Conservation (phyloP, 2,888 invertebrate genomes). For the Lepidochrysops patricia region DNA sequence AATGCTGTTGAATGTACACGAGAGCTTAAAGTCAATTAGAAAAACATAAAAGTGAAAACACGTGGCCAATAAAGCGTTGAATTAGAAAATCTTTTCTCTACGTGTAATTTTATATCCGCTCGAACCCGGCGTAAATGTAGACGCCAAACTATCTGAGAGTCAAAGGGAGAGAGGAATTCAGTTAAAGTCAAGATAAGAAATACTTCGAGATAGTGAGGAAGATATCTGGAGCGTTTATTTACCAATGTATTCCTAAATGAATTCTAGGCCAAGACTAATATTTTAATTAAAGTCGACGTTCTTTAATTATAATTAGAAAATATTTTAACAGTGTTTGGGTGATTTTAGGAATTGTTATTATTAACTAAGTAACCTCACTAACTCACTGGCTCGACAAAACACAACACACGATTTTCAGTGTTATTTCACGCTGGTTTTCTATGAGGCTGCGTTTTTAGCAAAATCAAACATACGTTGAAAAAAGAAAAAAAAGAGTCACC, state of each 20-base stretch:
- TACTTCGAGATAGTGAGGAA: neutral
- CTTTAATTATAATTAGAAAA: neutral
- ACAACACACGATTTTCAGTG: too few species aligned
- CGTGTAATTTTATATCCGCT: constrained; percentile 4
- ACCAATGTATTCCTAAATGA: neutral
- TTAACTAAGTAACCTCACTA: too few species aligned
- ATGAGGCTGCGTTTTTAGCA: too few species aligned
- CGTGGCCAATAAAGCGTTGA: constrained; percentile 9
- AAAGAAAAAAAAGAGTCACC: too few species aligned
- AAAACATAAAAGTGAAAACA: constrained; percentile 13
- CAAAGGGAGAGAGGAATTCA: neutral
- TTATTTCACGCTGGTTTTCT: too few species aligned
- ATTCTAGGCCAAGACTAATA: neutral
- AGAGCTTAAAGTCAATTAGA: too few species aligned
- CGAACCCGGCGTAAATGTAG: neutral
- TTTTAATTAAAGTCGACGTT: neutral
- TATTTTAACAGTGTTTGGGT: too few species aligned
- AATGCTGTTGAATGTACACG: too few species aligned
- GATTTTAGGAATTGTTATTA: too few species aligned
- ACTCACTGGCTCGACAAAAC: too few species aligned
- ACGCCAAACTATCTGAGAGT: neutral
- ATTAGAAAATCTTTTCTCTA: constrained; percentile 14
- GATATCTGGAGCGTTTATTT: neutral
- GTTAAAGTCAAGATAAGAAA: neutral
- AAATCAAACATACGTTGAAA: too few species aligned